These are phyloP conservation scores for Heliornis fulica DNA, from an alignment of 2,113 vertebrate genomes.

Conservation along the genomic window DNA sequence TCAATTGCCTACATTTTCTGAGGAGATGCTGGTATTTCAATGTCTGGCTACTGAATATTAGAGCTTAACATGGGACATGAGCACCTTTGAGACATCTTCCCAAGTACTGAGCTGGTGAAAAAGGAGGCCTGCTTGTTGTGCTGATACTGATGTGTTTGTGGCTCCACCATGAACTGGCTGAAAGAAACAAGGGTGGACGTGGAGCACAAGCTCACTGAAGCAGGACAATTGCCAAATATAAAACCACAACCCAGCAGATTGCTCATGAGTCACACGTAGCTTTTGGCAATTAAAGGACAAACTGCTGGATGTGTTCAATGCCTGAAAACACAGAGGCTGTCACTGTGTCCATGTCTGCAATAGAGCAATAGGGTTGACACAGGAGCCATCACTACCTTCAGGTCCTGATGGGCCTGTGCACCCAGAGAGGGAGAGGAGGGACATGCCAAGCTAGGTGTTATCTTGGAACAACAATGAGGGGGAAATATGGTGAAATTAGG, in stretches of 20 bases:
- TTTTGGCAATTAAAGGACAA: not conserved
- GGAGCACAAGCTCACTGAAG: not conserved
- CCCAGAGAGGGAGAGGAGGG: not conserved
- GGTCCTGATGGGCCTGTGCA: not conserved
- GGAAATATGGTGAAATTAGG: not conserved
- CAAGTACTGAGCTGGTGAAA: not conserved
- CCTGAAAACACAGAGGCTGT: accelerated
- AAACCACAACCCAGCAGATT: not conserved
- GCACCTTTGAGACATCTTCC: not conserved
- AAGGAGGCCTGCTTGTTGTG: not conserved
- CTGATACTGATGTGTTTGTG: not conserved
- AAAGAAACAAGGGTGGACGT: not conserved
- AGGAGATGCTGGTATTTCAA: not conserved
- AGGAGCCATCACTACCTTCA: not conserved
- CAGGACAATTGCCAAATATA: not conserved
- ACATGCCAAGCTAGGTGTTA: not conserved
- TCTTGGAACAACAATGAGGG: not conserved
- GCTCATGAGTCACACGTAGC: slow-evolving; percentile 21
- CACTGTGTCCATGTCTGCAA: no score
- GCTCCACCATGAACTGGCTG: not conserved
- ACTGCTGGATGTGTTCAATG: not conserved
- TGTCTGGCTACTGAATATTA: not conserved
- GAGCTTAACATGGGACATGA: not conserved
- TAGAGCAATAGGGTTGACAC: not conserved
- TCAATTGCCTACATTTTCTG: not conserved